These are phyloP conservation scores for Chaetorhynchus papuensis DNA, from an alignment of 2,113 vertebrate genomes.

Conservation along the genomic window DNA sequence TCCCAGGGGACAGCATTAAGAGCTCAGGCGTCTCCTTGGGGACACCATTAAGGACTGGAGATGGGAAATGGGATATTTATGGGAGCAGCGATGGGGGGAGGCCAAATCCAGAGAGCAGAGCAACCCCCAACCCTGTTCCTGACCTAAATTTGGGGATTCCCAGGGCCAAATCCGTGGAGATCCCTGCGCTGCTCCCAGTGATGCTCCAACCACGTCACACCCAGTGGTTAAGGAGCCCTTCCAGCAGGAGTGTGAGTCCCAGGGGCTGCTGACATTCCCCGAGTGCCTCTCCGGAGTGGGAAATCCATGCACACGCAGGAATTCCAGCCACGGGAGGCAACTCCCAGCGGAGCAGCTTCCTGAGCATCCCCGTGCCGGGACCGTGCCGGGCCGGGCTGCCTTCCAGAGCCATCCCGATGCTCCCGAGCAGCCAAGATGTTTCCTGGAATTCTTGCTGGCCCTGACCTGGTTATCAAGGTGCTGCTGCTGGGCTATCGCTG, in stretches of 20 bases:
- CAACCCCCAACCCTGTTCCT: not conserved
- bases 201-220: accelerated
- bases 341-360: constrained; percentile 23
- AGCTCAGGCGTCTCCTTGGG: not conserved
- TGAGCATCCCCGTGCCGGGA: not conserved
- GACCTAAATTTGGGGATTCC: not conserved
- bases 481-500: not conserved
- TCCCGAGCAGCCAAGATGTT: constrained; percentile 44
- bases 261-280: accelerated
- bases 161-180: not conserved
- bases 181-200: accelerated
- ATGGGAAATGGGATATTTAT: constrained; percentile 7
- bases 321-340: not conserved
- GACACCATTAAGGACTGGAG: not conserved
- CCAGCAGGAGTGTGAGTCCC: not conserved
- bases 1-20: not conserved
- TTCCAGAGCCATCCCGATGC: not conserved
- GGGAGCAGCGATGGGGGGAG: not conserved
- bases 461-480: constrained; percentile 40
- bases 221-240: not conserved
- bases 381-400: accelerated
- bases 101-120: not conserved
- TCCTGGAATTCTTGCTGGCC: constrained; percentile 67
- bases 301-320: not conserved
- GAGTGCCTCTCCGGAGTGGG: accelerated